phyloP scores from a whole-genome alignment of 2,113 vertebrate species.

The Hypocryptadius cinnamomeus region DNA sequence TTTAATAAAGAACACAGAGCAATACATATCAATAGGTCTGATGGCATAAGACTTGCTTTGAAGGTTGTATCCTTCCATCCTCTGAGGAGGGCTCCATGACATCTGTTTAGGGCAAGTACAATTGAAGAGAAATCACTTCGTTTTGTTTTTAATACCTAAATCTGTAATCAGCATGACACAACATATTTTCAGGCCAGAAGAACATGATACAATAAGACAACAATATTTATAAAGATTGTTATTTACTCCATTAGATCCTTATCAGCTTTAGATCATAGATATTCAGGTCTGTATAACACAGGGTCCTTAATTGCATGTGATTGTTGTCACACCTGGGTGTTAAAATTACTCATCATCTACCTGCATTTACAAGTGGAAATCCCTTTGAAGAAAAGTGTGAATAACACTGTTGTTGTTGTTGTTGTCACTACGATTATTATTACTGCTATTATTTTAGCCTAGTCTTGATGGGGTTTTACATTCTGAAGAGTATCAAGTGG shows the following conservation, averaged over 20 bases:
- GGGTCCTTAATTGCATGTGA: neutral
- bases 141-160: neutral
- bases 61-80: neutral
- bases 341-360: neutral
- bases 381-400: neutral
- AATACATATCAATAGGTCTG: neutral
- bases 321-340: neutral
- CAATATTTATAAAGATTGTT: neutral
- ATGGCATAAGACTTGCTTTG: neutral
- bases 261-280: neutral
- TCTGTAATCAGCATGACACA: neutral
- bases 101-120: neutral
- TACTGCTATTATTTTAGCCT: neutral
- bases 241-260: neutral
- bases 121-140: neutral
- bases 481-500: neutral
- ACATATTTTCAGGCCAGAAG: neutral
- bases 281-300: neutral
- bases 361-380: slow-evolving; percentile 5
- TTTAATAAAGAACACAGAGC: slow-evolving; percentile 22
- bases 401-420: neutral
- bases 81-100: neutral
- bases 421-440: neutral
- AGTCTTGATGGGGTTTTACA: neutral
- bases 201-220: neutral